Conservation (phyloP, 2,888 invertebrate genomes). For the Drosophila helvetica region DNA sequence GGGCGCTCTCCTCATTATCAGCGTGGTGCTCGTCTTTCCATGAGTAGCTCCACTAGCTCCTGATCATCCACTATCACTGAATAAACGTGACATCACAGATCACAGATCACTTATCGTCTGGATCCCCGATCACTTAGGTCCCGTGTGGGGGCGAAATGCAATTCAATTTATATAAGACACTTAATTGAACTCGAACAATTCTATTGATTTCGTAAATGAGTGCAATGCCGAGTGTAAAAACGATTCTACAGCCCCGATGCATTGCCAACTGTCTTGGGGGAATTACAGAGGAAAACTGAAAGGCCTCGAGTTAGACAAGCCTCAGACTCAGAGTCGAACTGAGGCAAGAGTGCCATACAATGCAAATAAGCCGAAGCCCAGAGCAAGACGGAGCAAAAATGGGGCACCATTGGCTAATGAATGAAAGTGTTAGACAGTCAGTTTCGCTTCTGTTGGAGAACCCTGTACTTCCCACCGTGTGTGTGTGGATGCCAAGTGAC, state of each 20-base stretch:
- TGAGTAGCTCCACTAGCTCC: background rate
- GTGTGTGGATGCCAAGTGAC: conserved; percentile 67
- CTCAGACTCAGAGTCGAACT: conserved; percentile 18
- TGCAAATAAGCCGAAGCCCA: conserved; percentile 18
- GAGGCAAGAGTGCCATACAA: conserved; percentile 18
- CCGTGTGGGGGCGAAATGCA: conserved; percentile 3
- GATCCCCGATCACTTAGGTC: conserved; percentile 7
- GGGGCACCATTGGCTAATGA: conserved; percentile 54
- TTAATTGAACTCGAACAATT: conserved; percentile 37
- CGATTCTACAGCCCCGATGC: background rate
- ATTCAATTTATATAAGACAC: conserved; percentile 18
- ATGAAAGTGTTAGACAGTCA: conserved; percentile 48
- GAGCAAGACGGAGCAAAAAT: conserved; percentile 29
- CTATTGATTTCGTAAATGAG: conserved; percentile 1
- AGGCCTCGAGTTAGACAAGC: conserved; percentile 9
- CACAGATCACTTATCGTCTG: background rate
- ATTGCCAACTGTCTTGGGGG: conserved; percentile 27
- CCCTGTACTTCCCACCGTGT: conserved; percentile 39
- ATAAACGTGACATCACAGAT: background rate
- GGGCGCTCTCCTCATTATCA: conserved; percentile 39
- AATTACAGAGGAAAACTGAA: conserved; percentile 40
- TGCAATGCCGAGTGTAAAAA: background rate
- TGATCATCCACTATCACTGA: background rate
- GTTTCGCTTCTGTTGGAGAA: conserved; percentile 14
- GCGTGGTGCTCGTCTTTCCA: background rate